Evolutionary conservation across 2,888 invertebrate genomes (phyloP).

Genomic region (Macroteleia sp.): DNA sequence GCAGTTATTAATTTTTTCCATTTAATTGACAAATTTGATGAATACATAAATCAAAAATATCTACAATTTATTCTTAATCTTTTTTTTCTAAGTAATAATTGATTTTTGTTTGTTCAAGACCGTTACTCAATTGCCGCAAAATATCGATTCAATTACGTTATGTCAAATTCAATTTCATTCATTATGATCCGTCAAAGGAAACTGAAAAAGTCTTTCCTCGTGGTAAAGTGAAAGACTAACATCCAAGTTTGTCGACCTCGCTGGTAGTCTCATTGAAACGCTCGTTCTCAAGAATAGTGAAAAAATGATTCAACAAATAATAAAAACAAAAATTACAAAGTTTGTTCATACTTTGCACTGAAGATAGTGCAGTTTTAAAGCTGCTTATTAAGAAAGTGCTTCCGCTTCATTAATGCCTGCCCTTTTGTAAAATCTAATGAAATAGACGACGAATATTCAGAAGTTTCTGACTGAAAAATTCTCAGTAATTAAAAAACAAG

Average conservation of each 20-base stretch:
- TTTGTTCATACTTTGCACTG: not conserved
- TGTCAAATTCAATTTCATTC: constrained; percentile 11
- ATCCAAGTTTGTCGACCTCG: not conserved
- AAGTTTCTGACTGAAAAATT: constrained; percentile 29
- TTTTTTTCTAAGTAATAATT: too few relatives aligned
- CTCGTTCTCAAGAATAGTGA: not conserved
- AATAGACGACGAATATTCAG: constrained; percentile 20
- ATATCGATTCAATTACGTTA: constrained; percentile 7
- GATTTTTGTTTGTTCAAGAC: too few relatives aligned
- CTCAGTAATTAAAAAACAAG: constrained; percentile 16
- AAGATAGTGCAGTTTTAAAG: constrained; percentile 22
- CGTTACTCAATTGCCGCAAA: too few relatives aligned
- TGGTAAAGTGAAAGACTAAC: constrained; percentile 3
- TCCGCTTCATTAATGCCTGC: constrained; percentile 27
- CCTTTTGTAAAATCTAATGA: constrained; percentile 18
- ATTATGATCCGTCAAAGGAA: not conserved
- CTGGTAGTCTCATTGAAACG: not conserved
- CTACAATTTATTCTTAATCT: too few relatives aligned
- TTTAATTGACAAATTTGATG: too few relatives aligned
- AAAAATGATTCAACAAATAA: not conserved
- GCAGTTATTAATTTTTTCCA: too few relatives aligned
- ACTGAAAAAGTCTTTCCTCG: not conserved
- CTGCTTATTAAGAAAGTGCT: constrained; percentile 29
- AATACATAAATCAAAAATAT: too few relatives aligned
- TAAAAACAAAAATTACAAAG: constrained; percentile 1